These are phyloP conservation scores for Danio aesculapii DNA, from an alignment of 2,797 vertebrate genomes.

Conservation along the genomic window DNA sequence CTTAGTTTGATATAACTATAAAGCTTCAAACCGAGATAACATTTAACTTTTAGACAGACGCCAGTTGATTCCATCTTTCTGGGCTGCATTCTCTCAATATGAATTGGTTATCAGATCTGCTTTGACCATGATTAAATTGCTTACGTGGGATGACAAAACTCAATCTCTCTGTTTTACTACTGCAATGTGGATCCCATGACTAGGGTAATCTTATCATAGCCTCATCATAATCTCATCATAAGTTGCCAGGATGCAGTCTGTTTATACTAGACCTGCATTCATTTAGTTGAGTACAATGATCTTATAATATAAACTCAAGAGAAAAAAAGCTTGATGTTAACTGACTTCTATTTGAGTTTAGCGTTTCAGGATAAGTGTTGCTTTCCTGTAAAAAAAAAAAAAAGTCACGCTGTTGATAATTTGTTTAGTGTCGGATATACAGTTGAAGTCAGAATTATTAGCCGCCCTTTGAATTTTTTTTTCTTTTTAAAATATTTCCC, in stretches of 20 bases:
- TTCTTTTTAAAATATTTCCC: no score
- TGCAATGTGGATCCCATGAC: neutral
- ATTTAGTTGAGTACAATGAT: neutral
- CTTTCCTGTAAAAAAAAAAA: no score
- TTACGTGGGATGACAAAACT: neutral
- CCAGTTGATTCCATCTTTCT: neutral
- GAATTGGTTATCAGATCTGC: neutral
- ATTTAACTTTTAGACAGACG: slow-evolving; percentile 6
- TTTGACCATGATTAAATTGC: neutral
- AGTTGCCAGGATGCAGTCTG: neutral
- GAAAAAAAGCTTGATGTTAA: no score
- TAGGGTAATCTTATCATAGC: neutral
- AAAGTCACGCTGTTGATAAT: no score
- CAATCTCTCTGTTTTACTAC: neutral
- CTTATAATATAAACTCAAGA: no score
- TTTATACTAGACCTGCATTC: neutral
- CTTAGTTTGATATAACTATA: slow-evolving; percentile 15
- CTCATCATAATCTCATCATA: neutral
- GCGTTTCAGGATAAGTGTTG: no score
- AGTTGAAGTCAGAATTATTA: no score
- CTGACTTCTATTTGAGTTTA: no score
- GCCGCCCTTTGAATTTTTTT: no score
- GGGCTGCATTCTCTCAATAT: neutral
- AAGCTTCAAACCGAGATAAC: slow-evolving; percentile 9
- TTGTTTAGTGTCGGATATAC: no score